Conservation (phyloP, 2,888 invertebrate species). For the Artemia sinica region DNA sequence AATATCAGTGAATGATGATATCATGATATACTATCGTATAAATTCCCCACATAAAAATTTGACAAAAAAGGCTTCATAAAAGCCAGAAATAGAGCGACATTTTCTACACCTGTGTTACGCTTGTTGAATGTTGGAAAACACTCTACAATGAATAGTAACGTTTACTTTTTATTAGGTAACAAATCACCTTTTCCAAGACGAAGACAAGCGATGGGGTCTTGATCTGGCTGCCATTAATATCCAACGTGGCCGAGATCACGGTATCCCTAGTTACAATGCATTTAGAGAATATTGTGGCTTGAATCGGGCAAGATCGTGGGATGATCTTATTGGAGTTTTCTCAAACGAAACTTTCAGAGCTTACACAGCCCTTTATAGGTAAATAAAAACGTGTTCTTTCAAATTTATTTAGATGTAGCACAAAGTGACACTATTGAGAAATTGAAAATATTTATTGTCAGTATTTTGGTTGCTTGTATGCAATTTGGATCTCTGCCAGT, state of each 20-base stretch:
- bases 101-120: too few relatives aligned
- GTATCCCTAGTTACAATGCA: constrained; percentile 31
- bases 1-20: too few relatives aligned
- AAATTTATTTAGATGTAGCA: too few relatives aligned
- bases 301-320: constrained; percentile 25
- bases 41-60: too few relatives aligned
- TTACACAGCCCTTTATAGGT: constrained; percentile 25
- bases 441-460: too few relatives aligned
- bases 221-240: constrained; percentile 33
- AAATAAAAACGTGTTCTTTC: not conserved
- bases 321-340: constrained; percentile 26
- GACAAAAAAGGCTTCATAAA: too few relatives aligned
- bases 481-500: too few relatives aligned
- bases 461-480: too few relatives aligned
- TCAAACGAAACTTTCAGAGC: constrained; percentile 24
- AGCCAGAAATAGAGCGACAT: too few relatives aligned
- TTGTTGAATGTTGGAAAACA: too few relatives aligned
- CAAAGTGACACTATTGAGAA: too few relatives aligned
- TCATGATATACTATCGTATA: too few relatives aligned
- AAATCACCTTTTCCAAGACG: constrained; percentile 28
- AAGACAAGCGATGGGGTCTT: constrained; percentile 30
- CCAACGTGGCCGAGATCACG: constrained; percentile 32
- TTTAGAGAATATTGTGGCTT: constrained; percentile 27
- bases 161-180: constrained; percentile 24
- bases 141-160: not conserved